Percentiles rank a stretch among this genome's conserved stretches.
These are phyloP conservation scores for Bathynomus jamesi DNA, from an alignment of 1,140 invertebrate genomes.

Conservation along the genomic window DNA sequence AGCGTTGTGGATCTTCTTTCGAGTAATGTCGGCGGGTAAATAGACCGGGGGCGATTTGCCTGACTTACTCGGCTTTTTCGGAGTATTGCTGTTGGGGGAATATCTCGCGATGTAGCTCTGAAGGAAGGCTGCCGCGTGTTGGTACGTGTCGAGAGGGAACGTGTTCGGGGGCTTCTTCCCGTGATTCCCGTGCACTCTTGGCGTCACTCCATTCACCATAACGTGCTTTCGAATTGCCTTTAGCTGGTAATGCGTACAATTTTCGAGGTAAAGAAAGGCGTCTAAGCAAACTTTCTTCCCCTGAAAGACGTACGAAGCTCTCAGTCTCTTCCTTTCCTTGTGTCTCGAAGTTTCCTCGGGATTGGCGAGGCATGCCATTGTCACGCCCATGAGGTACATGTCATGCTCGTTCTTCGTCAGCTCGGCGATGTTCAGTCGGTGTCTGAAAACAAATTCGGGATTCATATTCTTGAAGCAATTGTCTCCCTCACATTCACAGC, in stretches of 20 bases:
- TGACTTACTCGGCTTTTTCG: constrained; percentile 40
- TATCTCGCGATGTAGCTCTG: constrained; percentile 59
- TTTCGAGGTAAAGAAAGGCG: constrained; percentile 68
- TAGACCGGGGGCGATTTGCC: constrained; percentile 52
- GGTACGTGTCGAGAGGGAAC: constrained; percentile 66
- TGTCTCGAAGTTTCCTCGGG: constrained; percentile 62
- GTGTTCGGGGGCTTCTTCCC: constrained; percentile 74
- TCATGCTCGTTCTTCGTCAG: constrained; percentile 64
- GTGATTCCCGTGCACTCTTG: constrained; percentile 65
- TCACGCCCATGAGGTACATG: constrained; percentile 70
- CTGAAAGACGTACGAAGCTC: constrained; percentile 62
- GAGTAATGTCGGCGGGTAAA: constrained; percentile 58
- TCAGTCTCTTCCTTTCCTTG: constrained; percentile 59
- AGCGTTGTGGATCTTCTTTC: constrained; percentile 62
- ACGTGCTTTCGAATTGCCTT: constrained; percentile 68
- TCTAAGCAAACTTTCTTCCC: constrained; percentile 66
- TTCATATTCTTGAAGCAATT: constrained; percentile 63
- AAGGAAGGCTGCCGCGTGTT: constrained; percentile 64
- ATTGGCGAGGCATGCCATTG: constrained; percentile 66
- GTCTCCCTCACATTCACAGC: constrained; percentile 66
- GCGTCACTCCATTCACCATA: constrained; percentile 66
- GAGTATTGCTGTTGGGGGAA: constrained; percentile 37
- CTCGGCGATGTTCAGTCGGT: constrained; percentile 66
- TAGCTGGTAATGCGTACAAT: constrained; percentile 69
- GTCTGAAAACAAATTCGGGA: constrained; percentile 63